phyloP scores from a whole-genome alignment of 2,797 vertebrate genomes.

The Oryzias dopingdopingensis region DNA sequence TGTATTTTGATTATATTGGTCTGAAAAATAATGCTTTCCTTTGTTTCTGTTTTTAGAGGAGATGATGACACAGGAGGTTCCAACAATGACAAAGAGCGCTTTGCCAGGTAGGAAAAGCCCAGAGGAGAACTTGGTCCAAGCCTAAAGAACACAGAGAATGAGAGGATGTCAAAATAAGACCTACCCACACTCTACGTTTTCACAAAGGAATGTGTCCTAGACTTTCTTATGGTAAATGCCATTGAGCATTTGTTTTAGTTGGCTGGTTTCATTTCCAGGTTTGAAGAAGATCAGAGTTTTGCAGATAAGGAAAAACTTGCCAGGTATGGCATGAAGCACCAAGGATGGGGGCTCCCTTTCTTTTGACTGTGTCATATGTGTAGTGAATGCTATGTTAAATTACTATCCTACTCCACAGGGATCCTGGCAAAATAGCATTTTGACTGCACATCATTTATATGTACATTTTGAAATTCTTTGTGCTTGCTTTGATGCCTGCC shows the following conservation, averaged over 20 bases:
- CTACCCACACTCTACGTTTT: slow-evolving; percentile 7
- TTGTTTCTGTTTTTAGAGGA: slow-evolving; percentile 75
- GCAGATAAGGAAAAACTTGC: slow-evolving; percentile 92
- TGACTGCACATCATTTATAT: slow-evolving; percentile 28
- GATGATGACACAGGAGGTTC: slow-evolving; percentile 88
- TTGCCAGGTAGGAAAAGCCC: slow-evolving; percentile 89
- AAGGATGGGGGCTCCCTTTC: slow-evolving; percentile 72
- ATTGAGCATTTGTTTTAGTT: slow-evolving; percentile 75
- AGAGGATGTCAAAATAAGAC: neutral
- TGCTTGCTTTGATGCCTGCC: slow-evolving; percentile 44
- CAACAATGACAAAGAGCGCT: slow-evolving; percentile 90
- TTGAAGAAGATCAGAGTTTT: slow-evolving; percentile 88
- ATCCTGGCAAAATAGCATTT: slow-evolving; percentile 29
- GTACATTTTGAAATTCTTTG: slow-evolving; percentile 21
- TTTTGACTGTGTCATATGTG: slow-evolving; percentile 49
- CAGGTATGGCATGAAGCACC: slow-evolving; percentile 82
- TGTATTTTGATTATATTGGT: neutral
- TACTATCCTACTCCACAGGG: slow-evolving; percentile 40
- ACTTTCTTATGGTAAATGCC: slow-evolving; percentile 16
- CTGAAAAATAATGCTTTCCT: slow-evolving; percentile 5
- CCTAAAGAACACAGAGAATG: slow-evolving; percentile 5
- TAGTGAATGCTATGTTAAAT: slow-evolving; percentile 50
- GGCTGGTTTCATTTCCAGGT: slow-evolving; percentile 88
- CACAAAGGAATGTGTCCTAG: neutral
- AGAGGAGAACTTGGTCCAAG: neutral